Evolutionary conservation across 2,888 invertebrate genomes (phyloP).

Genomic region (Drosophila leonis): DNA sequence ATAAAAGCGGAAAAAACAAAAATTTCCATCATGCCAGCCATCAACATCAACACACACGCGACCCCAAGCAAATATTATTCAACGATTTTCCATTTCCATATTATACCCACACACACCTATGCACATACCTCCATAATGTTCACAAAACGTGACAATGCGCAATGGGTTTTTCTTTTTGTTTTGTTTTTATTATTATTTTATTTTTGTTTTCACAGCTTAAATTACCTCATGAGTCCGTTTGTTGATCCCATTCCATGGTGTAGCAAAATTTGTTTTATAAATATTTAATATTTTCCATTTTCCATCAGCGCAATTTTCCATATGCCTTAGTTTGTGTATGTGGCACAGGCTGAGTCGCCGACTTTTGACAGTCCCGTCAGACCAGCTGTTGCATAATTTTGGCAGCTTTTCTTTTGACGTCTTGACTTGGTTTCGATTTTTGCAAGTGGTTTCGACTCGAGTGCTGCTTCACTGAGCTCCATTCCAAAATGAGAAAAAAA

Average conservation of each 20-base stretch:
- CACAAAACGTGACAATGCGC: conserved; percentile 60
- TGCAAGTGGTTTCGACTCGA: conserved; percentile 23
- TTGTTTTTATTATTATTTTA: conserved; percentile 32
- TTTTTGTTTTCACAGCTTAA: conserved; percentile 45
- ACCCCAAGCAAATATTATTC: conserved; percentile 60
- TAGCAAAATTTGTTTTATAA: conserved; percentile 25
- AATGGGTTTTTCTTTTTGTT: conserved; percentile 28
- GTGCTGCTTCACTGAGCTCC: conserved; percentile 21
- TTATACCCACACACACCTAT: conserved; percentile 2
- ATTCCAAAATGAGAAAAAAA: conserved; percentile 1
- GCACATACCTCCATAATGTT: conserved; percentile 21
- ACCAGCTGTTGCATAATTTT: conserved; percentile 70
- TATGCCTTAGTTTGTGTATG: conserved; percentile 23
- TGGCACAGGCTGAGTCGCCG: conserved; percentile 10
- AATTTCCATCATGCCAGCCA: conserved; percentile 59
- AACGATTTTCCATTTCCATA: conserved; percentile 58
- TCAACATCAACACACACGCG: conserved; percentile 49
- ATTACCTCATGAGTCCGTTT: conserved; percentile 62
- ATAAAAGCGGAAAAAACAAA: conserved; percentile 74
- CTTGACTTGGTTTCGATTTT: conserved; percentile 45
- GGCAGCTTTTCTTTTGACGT: conserved; percentile 56
- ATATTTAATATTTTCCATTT: conserved; percentile 55
- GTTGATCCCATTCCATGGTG: conserved; percentile 62
- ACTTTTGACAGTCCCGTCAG: conserved; percentile 53
- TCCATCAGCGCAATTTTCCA: conserved; percentile 33